Evolutionary conservation across 1,140 invertebrate genomes (phyloP), one percentile per base, ranked within the genome.

Genomic region (Melipona quadrifasciata): DNA sequence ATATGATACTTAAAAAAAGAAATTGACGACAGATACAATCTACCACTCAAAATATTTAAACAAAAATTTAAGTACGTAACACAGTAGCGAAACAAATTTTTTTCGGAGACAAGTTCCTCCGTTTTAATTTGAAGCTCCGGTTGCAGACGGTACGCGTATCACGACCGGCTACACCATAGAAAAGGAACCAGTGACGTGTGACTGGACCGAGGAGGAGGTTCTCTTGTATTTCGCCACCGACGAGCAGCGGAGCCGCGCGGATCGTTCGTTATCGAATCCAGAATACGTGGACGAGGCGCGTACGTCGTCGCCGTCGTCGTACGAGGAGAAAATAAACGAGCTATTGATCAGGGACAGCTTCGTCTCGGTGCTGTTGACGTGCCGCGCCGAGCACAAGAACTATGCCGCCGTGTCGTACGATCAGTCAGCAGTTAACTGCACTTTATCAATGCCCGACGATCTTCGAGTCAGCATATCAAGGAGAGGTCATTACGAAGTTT

Each of bases 371-470:
- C 89, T 95, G 78, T 91, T 95, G 74, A 93, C 91, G 84, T 95
- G 93, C 89, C 94, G 93, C 51, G 90, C 95, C 73, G 95, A 96
- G 87, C 95, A 96, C 93, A 90, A 93, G 57, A 95, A 95, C 90
- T 96, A 95, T 88, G 94, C 95, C 17, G 95, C 93, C 8, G 93
- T 96, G 24, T 93, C 91, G 58, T 94, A 95, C 79, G 94, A 95
- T 88, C 94, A 92, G 90, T 88, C 91, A 76, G 92, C 91, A 85
- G 86, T 87, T 87, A 82, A 73, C 78, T 93, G 90, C 84, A 87
- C 84, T 75, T 67, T 93, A 86, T 90, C 85, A 76, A 93, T 92
- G 87, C 89, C 90, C 53, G 87, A 83, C 65, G 73, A 88, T 64
- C 77, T 91, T 53, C 84, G 61, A 65, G 78, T 91, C 84, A 86